Base-by-base conservation (phyloP, 1,140 invertebrate genomes). In the Bicyclus anynana region DNA sequence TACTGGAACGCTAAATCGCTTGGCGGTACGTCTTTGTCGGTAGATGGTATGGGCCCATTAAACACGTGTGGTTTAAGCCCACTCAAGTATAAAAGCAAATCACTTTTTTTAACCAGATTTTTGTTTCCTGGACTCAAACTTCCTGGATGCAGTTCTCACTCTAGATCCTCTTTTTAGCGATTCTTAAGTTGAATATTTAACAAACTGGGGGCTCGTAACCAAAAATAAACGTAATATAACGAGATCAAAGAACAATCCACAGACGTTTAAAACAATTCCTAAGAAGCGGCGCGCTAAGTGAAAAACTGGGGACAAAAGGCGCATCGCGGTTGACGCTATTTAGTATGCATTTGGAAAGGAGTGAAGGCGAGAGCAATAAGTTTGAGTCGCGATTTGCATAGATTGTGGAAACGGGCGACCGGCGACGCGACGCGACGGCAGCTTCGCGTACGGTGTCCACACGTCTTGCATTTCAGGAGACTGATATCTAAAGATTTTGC, bases 321-420 rank as follows among this genome's bases (percentile, higher is more conserved):
- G 69, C 66, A 65, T 67, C 57, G 55, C 49, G 62, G 54, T 56
- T 53, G 71, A 71, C 61, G 70, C 77, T 87, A 78, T 85, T 87
- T 84, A 87, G 77, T 87, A 84, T 85, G 84, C 81, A 85, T 84
- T 85, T 83, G 79, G 79, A 85, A 87, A 83, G 80, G 76, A 77
- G 75, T 78, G 68, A 80, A 84, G 80, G 80, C 79, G 84, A 85
- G 84, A 85, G 80, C 74, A 87, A 87, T 84, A 87, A 87, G 82
- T 87, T 83, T 74, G 58, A 80, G 72, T 60, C 61, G 70, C 74
- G 76, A 87, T 87, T 87, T 87, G 80, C 84, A 87, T 87, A 87
- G 82, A 87, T 85, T 85, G 80, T 69, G 72, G 62, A 70, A 69
- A 54, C 59, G 55, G 69, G 69, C 67, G 23, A n/a, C n/a, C n/a